Base-by-base conservation (phyloP, 1,140 invertebrate genomes). In the Psilanteris sp. region DNA sequence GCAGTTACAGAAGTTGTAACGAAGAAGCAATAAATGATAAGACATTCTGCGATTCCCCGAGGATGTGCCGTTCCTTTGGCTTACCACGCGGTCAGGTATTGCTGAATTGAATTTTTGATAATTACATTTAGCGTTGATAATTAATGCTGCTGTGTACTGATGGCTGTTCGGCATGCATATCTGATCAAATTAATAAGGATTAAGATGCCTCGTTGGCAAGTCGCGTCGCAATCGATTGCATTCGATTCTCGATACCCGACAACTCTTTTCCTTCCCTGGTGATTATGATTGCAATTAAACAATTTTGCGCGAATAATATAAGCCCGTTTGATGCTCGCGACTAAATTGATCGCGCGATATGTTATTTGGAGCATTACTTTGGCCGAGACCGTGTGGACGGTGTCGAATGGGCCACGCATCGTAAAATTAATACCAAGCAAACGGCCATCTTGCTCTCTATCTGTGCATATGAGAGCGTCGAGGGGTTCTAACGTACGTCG, bases 371-470 rank as follows among this genome's bases (percentile, higher is more conserved):
- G 8, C 20, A 36, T 54, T n/a, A 15, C 27, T 57, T 59, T 55
- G 31, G 26, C 8, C 13, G 36, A 32, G 32, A 5, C 4, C 14
- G 13, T 16, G 61, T 41, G 22, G 32, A 20, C 26, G 37, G 36
- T 81, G 80, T 79, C 70, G 77, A 73, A 81, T 76, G 75, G 77
- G 70, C 73, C 78, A 77, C 67, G 62, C 57, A 13, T 79, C 67
- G 64, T 79, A 79, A 83, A 85, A 85, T 85, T 85, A 84, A 85
- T 83, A 81, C 80, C 74, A 81, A 82, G 81, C 79, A 82, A 81
- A 80, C 83, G 81, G 83, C 83, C 82, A 85, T 84, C 84, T 84
- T 85, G 83, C 76, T 70, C 73, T 70, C 57, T 76, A 73, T 68
- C 66, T 76, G 72, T 71, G 73, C 64, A 74, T 68, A 73, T 74